Conservation (phyloP, 1,140 invertebrate species). For the Pseudomyrmex concolor region DNA sequence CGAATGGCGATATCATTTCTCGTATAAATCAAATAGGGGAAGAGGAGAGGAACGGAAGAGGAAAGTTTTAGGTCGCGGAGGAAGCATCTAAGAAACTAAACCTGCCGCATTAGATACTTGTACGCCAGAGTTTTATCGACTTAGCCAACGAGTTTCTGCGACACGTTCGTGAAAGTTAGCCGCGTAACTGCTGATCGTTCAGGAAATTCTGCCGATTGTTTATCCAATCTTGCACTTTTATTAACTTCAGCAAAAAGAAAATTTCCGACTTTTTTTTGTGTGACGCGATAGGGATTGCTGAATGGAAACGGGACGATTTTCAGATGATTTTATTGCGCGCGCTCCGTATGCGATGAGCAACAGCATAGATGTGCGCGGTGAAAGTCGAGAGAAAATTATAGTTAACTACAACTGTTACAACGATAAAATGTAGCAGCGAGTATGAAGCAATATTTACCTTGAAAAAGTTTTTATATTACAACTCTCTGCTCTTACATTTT, state of each 20-base stretch:
- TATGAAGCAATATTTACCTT: conserved; percentile 25
- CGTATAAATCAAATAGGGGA: conserved; percentile 22
- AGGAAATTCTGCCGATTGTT: conserved; percentile 61
- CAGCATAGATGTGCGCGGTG: too few species aligned
- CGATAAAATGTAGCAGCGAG: not conserved
- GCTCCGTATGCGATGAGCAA: not conserved
- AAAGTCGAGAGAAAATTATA: conserved; percentile 12
- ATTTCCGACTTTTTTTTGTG: not conserved
- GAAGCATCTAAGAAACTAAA: conserved; percentile 56
- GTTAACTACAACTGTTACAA: conserved; percentile 28
- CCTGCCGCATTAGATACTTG: conserved; percentile 50
- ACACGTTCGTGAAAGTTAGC: conserved; percentile 62
- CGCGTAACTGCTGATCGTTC: conserved; percentile 48
- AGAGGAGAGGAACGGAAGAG: not conserved
- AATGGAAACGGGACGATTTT: not conserved
- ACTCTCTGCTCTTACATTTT: too few species aligned
- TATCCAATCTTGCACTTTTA: conserved; percentile 48
- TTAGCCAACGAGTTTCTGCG: conserved; percentile 61
- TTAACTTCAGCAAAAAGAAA: not conserved
- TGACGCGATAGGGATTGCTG: not conserved
- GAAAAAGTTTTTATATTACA: too few species aligned
- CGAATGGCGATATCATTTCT: conserved; percentile 1
- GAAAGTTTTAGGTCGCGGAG: conserved; percentile 26
- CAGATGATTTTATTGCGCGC: not conserved
- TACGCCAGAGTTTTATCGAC: conserved; percentile 62